phyloP scores from a whole-genome alignment of 2,888 invertebrate genomes.

The Lithodes maja region DNA sequence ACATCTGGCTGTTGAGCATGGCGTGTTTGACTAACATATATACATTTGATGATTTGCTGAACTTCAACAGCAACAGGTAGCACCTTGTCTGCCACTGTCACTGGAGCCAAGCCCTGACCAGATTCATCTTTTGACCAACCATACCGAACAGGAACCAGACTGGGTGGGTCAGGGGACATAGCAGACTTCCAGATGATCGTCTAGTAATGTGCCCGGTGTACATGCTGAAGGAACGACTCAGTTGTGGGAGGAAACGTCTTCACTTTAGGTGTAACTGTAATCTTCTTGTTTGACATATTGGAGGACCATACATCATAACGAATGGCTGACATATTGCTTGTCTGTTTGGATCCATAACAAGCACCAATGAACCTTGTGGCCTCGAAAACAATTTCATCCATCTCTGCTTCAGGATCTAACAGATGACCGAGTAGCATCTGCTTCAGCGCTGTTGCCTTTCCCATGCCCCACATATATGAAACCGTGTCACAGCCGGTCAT shows the following conservation, averaged over 20 bases:
- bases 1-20: too few relatives aligned
- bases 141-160: background rate
- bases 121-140: background rate
- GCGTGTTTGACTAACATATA: background rate
- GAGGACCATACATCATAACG: too few relatives aligned
- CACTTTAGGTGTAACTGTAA: too few relatives aligned
- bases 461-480: background rate
- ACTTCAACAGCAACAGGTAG: background rate
- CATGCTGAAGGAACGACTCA: too few relatives aligned
- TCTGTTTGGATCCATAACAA: too few relatives aligned
- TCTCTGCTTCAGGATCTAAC: constrained; percentile 8
- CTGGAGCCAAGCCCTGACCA: background rate
- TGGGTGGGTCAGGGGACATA: constrained; percentile 1
- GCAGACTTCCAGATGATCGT: background rate
- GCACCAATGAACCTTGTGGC: too few relatives aligned
- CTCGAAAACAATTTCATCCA: background rate
- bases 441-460: constrained; percentile 4
- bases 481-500: too few relatives aligned
- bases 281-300: too few relatives aligned
- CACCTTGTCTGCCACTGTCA: background rate
- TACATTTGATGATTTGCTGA: background rate
- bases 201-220: too few relatives aligned
- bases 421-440: constrained; percentile 1
- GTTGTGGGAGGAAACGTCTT: too few relatives aligned
- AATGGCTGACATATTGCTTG: too few relatives aligned